A percentile compares a stretch with the other conserved stretches of the same genome.
These are phyloP conservation scores for Planococcus citri DNA, from an alignment of 1,140 invertebrate genomes.

Conservation along the genomic window DNA sequence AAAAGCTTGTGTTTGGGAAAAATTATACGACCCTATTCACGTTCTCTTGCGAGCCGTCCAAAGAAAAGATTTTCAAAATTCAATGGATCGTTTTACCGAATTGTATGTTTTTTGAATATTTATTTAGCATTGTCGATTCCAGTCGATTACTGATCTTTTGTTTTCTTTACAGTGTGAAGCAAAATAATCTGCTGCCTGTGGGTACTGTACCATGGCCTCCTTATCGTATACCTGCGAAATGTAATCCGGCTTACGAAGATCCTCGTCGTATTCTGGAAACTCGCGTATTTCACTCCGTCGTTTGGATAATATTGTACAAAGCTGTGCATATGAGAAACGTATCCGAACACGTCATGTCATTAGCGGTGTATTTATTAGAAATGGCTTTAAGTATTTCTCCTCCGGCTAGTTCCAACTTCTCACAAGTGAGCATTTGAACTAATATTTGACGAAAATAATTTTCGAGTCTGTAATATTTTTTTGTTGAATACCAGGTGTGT, in stretches of 20 bases:
- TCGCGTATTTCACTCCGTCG: constrained; percentile 70
- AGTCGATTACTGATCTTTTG: background rate
- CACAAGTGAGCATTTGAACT: background rate
- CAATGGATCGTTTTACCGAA: constrained; percentile 76
- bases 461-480: background rate
- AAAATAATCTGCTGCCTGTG: constrained; percentile 8
- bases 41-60: constrained; percentile 81
- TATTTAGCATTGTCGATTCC: background rate
- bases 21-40: constrained; percentile 87
- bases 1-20: constrained; percentile 75
- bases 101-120: constrained; percentile 55
- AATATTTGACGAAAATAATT: background rate
- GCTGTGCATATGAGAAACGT: constrained; percentile 55
- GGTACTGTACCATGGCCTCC: constrained; percentile 65
- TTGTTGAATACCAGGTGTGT: background rate
- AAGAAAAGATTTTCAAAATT: constrained; percentile 81
- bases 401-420: background rate
- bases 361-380: constrained; percentile 76
- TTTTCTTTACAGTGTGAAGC: background rate
- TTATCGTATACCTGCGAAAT: constrained; percentile 54
- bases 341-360: constrained; percentile 70
- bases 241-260: constrained; percentile 53
- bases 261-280: constrained; percentile 55
- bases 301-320: constrained; percentile 72
- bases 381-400: constrained; percentile 54